Evolutionary conservation across 2,113 vertebrate genomes (phyloP).

Genomic region (Nettapus auritus): DNA sequence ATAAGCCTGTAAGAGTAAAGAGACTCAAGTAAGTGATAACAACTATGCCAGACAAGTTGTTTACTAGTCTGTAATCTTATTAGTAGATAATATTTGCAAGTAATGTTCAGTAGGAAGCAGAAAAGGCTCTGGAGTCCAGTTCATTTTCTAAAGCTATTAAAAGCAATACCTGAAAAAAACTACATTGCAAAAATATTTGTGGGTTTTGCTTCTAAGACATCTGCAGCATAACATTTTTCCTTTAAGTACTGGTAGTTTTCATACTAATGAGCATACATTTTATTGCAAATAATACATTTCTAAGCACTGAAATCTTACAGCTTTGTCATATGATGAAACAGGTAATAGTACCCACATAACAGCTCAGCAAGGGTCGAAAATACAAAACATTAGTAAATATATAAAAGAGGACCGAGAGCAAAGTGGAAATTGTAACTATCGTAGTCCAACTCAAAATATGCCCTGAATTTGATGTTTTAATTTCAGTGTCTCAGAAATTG

Average conservation of each 20-base stretch:
- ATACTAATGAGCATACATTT: not conserved
- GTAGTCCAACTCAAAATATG: not conserved
- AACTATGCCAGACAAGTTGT: not conserved
- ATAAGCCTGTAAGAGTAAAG: conserved; percentile 11
- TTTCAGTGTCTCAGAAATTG: not conserved
- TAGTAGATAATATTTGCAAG: conserved; percentile 32
- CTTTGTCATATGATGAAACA: not conserved
- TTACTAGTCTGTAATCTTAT: conserved; percentile 15
- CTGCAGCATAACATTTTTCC: not conserved
- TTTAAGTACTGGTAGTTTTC: not conserved
- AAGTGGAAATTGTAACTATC: not conserved
- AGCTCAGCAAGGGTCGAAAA: not conserved
- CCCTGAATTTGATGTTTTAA: not conserved
- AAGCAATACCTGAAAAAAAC: conserved; percentile 5
- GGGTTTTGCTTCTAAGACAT: not conserved
- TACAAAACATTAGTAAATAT: not conserved
- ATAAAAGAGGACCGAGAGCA: not conserved
- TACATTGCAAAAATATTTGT: not conserved
- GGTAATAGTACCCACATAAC: not conserved
- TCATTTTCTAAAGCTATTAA: not conserved
- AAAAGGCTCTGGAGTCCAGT: not conserved
- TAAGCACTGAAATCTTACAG: not conserved
- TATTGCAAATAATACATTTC: not conserved
- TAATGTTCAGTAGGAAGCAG: not conserved
- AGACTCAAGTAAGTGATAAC: not conserved